phyloP scores from a whole-genome alignment of 2,113 vertebrate species.

The Platysternon megacephalum region DNA sequence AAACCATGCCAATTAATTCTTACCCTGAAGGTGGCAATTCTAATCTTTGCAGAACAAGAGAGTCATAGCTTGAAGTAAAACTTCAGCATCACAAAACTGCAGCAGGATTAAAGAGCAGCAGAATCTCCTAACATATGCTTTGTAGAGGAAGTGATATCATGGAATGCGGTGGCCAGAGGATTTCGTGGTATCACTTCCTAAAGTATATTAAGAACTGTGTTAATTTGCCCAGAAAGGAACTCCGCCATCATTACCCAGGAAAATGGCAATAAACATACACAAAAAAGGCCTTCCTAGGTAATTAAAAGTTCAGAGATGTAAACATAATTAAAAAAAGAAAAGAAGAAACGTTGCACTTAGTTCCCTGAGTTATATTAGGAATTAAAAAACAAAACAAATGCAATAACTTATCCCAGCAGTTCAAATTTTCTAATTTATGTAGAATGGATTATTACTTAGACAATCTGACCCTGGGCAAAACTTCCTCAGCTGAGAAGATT shows the following conservation, averaged over 20 bases:
- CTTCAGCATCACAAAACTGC: neutral
- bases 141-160: conserved; percentile 21
- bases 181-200: conserved; percentile 36
- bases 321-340: conserved; percentile 27
- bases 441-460: conserved; percentile 77
- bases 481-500: conserved; percentile 71
- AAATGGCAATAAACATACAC: conserved; percentile 3
- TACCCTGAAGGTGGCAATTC: conserved; percentile 16
- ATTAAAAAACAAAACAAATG: conserved; percentile 54
- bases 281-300: conserved; percentile 41
- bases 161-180: conserved; percentile 18
- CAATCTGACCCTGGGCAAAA: conserved; percentile 72
- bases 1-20: conserved; percentile 11
- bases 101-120: neutral
- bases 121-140: conserved; percentile 13
- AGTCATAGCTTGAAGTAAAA: neutral
- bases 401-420: conserved; percentile 66
- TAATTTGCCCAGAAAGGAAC: conserved; percentile 36
- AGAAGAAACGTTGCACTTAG: conserved; percentile 46
- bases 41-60: neutral
- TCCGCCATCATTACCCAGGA: conserved; percentile 14
- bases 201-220: conserved; percentile 51
- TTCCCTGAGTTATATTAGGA: conserved; percentile 46
- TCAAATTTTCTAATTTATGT: conserved; percentile 73
- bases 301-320: conserved; percentile 24